A percentile compares a stretch with the other conserved stretches of the same genome.
phyloP scores from a whole-genome alignment of 1,140 invertebrate species.

The Phymastichus coffea region DNA sequence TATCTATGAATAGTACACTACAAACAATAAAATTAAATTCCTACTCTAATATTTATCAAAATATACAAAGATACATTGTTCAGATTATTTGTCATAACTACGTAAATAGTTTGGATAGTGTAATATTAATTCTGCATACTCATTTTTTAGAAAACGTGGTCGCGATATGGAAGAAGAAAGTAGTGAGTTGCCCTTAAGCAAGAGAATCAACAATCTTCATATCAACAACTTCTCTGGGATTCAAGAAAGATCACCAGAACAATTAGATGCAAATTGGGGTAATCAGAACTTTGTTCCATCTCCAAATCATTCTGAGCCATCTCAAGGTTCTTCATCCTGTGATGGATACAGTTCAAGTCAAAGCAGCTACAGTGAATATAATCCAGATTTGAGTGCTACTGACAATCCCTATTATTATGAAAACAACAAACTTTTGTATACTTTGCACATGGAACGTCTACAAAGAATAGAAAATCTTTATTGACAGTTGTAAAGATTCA shows the following conservation, averaged over 20 bases:
- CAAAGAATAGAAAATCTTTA: conserved; percentile 46
- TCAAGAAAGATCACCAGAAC: conserved; percentile 36
- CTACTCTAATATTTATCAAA: too few relatives aligned
- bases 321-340: conserved; percentile 46
- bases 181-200: conserved; percentile 74
- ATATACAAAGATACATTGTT: too few relatives aligned
- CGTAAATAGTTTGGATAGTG: too few relatives aligned
- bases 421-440: conserved; percentile 64
- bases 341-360: conserved; percentile 48
- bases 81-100: too few relatives aligned
- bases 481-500: conserved; percentile 12
- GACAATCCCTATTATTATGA: conserved; percentile 68
- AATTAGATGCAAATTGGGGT: conserved; percentile 46
- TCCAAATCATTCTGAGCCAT: conserved; percentile 50
- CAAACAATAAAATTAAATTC: too few relatives aligned
- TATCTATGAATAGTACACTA: too few relatives aligned
- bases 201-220: conserved; percentile 77
- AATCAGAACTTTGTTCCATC: conserved; percentile 43
- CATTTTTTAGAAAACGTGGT: conserved; percentile 63
- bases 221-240: conserved; percentile 58
- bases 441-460: conserved; percentile 61
- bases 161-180: conserved; percentile 65
- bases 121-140: neutral
- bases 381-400: conserved; percentile 57
- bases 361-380: conserved; percentile 54